Evolutionary conservation across 1,140 invertebrate species (phyloP).

Genomic region (Anadara kagoshimensis): DNA sequence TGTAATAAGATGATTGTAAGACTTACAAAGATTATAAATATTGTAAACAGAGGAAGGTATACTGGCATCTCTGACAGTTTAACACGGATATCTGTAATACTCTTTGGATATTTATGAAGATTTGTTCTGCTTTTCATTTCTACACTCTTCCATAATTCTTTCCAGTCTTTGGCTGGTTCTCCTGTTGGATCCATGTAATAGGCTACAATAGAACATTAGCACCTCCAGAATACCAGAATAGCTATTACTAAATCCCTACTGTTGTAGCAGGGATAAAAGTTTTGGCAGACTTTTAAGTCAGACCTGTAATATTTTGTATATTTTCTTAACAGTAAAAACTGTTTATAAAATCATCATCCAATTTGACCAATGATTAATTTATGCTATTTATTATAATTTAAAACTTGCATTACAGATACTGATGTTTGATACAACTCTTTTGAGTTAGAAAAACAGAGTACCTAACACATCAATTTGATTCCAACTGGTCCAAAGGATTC

Average conservation of each 20-base stretch:
- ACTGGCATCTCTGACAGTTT: slow-evolving; percentile 44
- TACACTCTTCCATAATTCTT: too few relatives aligned
- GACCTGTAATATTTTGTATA: neutral
- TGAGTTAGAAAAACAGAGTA: too few relatives aligned
- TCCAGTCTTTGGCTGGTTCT: slow-evolving; percentile 49
- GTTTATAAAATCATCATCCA: too few relatives aligned
- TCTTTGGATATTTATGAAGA: slow-evolving; percentile 26
- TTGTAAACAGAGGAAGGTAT: slow-evolving; percentile 52
- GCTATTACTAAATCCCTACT: neutral
- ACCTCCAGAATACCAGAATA: neutral
- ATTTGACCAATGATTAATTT: too few relatives aligned
- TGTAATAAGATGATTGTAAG: neutral
- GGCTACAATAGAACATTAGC: slow-evolving; percentile 25
- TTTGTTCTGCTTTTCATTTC: slow-evolving; percentile 14
- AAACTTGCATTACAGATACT: too few relatives aligned
- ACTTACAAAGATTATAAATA: slow-evolving; percentile 41
- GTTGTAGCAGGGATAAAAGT: neutral
- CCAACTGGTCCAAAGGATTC: too few relatives aligned
- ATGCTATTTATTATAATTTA: too few relatives aligned
- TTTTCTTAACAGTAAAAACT: neutral
- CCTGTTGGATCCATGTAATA: slow-evolving; percentile 55
- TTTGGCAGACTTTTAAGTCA: neutral
- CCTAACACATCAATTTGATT: too few relatives aligned
- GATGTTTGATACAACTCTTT: too few relatives aligned
- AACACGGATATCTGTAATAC: slow-evolving; percentile 39